Conservation (phyloP, 2,888 invertebrate species). For the Cactoblastis cactorum region DNA sequence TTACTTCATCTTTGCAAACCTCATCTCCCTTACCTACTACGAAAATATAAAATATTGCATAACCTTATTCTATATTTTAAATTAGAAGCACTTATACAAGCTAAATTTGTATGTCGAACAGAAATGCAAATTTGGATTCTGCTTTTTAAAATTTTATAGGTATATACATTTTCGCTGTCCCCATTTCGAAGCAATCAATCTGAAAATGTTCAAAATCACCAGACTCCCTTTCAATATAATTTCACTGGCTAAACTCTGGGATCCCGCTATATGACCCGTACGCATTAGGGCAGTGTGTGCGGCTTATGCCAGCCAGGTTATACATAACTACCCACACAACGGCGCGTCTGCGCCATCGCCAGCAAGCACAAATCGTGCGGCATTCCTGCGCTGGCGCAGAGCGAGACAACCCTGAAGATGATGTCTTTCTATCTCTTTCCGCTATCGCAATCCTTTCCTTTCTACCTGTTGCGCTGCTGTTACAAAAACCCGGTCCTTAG, state of each 20-base stretch:
- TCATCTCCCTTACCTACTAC: too few species aligned
- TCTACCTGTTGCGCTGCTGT: constrained; percentile 79
- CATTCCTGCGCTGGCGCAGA: constrained; percentile 70
- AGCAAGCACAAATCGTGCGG: constrained; percentile 76
- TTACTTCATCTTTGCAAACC: too few species aligned
- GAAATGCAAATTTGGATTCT: background rate
- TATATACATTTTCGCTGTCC: constrained; percentile 1
- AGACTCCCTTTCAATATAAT: constrained; percentile 79
- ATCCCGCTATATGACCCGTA: constrained; percentile 78
- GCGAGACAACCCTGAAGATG: constrained; percentile 49
- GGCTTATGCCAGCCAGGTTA: constrained; percentile 42
- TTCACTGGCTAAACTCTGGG: constrained; percentile 76
- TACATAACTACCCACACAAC: constrained; percentile 57
- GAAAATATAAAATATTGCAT: too few species aligned
- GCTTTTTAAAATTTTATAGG: too few species aligned
- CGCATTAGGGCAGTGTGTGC: constrained; percentile 79
- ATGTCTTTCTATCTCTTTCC: constrained; percentile 55
- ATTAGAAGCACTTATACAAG: too few species aligned
- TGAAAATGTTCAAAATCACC: constrained; percentile 65
- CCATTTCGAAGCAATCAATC: constrained; percentile 17
- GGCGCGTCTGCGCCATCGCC: constrained; percentile 61
- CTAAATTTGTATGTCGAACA: background rate
- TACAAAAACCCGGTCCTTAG: constrained; percentile 78
- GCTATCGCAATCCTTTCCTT: constrained; percentile 76
- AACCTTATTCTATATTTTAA: too few species aligned